Evolutionary conservation across 2,113 vertebrate genomes (phyloP).

Genomic region (Notothenia rossii): DNA sequence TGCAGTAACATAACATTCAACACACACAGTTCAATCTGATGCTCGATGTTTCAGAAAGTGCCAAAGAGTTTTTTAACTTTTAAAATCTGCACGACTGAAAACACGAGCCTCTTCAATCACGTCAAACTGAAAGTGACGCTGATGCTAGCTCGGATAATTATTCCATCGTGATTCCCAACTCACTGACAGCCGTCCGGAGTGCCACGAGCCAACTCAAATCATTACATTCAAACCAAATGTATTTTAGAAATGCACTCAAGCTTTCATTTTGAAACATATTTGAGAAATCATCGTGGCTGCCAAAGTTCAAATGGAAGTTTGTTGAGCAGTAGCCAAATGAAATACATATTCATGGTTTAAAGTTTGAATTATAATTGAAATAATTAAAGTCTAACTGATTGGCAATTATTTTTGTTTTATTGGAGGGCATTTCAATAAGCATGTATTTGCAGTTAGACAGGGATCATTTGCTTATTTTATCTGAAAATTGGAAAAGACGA

Average conservation of each 20-base stretch:
- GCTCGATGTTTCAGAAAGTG: conserved; percentile 31
- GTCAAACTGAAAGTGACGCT: background rate
- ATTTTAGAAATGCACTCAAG: background rate
- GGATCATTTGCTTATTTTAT: background rate
- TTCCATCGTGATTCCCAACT: background rate
- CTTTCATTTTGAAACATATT: background rate
- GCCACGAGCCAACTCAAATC: background rate
- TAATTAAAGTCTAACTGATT: too few species aligned
- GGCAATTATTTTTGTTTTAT: background rate
- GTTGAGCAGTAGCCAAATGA: background rate
- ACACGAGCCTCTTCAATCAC: background rate
- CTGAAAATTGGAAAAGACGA: too few species aligned
- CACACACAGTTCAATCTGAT: conserved; percentile 14
- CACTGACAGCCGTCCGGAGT: background rate
- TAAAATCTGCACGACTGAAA: background rate
- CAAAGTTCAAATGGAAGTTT: conserved; percentile 2
- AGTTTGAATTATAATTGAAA: too few species aligned
- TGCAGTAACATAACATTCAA: background rate
- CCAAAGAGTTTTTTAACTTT: conserved; percentile 2
- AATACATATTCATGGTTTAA: background rate
- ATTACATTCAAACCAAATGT: background rate
- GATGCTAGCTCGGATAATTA: background rate
- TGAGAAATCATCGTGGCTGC: background rate
- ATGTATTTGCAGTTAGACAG: background rate
- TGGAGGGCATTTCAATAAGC: background rate